These are phyloP conservation scores for Tenthredo distinguenda DNA, from an alignment of 2,888 invertebrate genomes.

Conservation along the genomic window DNA sequence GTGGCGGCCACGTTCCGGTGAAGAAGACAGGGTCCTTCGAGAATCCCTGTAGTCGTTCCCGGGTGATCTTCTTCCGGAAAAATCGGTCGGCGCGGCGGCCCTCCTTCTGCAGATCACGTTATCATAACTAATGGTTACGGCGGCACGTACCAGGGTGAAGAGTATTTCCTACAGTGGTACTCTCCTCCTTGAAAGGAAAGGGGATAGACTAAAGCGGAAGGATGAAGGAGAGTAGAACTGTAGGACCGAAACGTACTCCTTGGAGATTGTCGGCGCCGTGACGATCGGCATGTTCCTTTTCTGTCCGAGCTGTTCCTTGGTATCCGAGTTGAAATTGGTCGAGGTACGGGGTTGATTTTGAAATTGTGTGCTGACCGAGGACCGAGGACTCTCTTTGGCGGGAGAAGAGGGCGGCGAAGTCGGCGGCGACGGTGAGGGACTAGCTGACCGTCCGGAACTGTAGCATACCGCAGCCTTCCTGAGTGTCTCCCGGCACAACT, in stretches of 20 bases:
- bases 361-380: conserved; percentile 61
- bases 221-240: conserved; percentile 12
- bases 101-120: conserved; percentile 66
- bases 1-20: conserved; percentile 58
- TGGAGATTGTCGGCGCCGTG: background rate
- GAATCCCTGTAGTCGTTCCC: conserved; percentile 68
- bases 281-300: conserved; percentile 12
- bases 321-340: background rate
- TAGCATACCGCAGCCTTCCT: conserved; percentile 79
- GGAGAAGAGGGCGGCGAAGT: conserved; percentile 76
- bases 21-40: conserved; percentile 57
- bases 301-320: background rate
- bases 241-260: conserved; percentile 35
- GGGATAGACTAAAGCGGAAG: background rate
- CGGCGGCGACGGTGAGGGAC: conserved; percentile 75
- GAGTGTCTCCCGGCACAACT: conserved; percentile 80
- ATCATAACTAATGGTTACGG: background rate
- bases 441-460: conserved; percentile 76
- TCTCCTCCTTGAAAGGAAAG: background rate
- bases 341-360: background rate
- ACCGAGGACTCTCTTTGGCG: conserved; percentile 69
- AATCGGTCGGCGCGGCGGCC: conserved; percentile 72
- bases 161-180: background rate
- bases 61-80: conserved; percentile 68
- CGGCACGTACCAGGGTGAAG: background rate